phyloP scores from a whole-genome alignment of 2,113 vertebrate species.

The Zosterops borbonicus region DNA sequence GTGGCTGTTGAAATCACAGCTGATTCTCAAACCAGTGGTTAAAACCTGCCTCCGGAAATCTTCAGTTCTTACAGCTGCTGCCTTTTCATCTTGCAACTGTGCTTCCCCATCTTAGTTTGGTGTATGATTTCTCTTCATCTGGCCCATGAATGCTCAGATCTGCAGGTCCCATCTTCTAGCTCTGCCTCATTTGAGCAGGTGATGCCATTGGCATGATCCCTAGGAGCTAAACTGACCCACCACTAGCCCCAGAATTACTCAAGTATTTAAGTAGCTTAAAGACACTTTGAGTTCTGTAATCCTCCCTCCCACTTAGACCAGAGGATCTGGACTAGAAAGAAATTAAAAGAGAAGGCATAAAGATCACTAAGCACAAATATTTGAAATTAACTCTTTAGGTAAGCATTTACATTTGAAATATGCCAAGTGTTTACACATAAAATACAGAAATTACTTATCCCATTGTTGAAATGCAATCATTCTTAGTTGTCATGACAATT shows the following conservation, averaged over 20 bases:
- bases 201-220: background rate
- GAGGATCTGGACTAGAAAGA: background rate
- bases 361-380: background rate
- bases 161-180: background rate
- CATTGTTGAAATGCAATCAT: background rate
- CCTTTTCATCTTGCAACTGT: background rate
- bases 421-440: background rate
- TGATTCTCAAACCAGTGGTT: background rate
- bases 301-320: background rate
- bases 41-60: background rate
- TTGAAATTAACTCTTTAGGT: conserved; percentile 1
- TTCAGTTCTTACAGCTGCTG: background rate
- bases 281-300: background rate
- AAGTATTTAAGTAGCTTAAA: background rate
- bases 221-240: background rate
- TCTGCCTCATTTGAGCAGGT: background rate
- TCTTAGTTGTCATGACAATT: background rate
- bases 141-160: background rate
- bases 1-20: conserved; percentile 29
- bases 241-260: background rate
- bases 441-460: background rate
- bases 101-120: background rate
- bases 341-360: background rate
- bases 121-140: background rate
- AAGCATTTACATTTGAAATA: conserved; percentile 7